phyloP scores from a whole-genome alignment of 2,888 invertebrate genomes.

The Tiphia femorata region DNA sequence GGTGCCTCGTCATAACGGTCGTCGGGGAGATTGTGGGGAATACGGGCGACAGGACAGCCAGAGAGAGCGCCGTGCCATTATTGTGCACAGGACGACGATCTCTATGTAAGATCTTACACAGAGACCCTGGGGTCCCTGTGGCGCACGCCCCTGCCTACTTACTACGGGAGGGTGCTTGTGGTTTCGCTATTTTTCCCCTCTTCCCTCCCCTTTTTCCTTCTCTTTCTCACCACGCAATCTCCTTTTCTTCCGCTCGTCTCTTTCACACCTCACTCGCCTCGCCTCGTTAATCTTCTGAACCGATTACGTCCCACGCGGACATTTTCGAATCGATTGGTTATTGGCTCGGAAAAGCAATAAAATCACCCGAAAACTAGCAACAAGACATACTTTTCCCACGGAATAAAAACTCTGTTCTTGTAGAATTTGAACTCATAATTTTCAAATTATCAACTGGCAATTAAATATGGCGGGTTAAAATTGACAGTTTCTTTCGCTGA shows the following conservation, averaged over 20 bases:
- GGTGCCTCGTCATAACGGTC: conserved; percentile 61
- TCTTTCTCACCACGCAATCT: conserved; percentile 19
- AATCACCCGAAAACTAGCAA: no score
- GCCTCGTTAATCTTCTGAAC: conserved; percentile 61
- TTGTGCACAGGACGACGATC: conserved; percentile 58
- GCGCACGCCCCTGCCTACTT: conserved; percentile 64
- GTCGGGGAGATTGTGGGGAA: conserved; percentile 55
- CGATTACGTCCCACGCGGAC: no score
- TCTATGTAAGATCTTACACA: conserved; percentile 64
- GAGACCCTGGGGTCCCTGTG: conserved; percentile 51
- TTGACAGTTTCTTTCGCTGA: no score
- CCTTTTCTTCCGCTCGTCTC: conserved; percentile 10
- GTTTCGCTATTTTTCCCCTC: conserved; percentile 53
- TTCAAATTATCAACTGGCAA: no score
- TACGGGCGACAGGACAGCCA: conserved; percentile 53
- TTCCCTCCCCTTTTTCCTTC: conserved; percentile 22
- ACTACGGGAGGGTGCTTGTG: conserved; percentile 63
- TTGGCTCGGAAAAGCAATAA: no score
- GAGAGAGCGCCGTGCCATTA: conserved; percentile 53
- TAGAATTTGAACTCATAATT: no score
- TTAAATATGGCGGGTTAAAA: no score
- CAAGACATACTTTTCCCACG: no score
- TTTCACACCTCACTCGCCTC: no score
- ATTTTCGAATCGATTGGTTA: no score
- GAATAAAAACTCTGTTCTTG: no score